Conservation (phyloP, 2,888 invertebrate genomes). For the Physocephala rufipes region DNA sequence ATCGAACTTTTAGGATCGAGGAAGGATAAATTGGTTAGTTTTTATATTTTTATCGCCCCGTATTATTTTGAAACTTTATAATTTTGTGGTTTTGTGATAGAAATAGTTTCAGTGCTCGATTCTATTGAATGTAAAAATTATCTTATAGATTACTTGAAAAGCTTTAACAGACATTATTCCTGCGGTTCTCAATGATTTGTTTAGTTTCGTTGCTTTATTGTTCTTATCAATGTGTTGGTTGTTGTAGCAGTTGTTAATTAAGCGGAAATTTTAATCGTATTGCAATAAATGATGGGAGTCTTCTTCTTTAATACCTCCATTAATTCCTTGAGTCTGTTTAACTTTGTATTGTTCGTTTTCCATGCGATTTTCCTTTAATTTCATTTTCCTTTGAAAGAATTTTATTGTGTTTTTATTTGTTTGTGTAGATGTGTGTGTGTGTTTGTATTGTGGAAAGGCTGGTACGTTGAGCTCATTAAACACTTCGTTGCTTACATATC, state of each 20-base stretch:
- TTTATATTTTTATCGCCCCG: no score
- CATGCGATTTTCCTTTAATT: not conserved
- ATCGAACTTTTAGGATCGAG: no score
- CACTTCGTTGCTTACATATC: conserved; percentile 15
- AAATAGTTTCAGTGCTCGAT: no score
- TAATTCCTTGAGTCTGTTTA: not conserved
- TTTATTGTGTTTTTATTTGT: not conserved
- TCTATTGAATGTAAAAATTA: no score
- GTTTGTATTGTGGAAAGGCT: not conserved
- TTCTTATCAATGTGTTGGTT: not conserved
- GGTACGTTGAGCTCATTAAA: conserved; percentile 5
- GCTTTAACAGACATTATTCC: no score
- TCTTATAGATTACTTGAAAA: no score
- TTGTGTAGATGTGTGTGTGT: not conserved
- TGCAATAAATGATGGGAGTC: not conserved
- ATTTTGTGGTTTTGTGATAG: no score
- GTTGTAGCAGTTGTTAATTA: not conserved
- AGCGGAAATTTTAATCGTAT: conserved; percentile 10
- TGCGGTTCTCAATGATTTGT: no score
- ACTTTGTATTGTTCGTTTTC: not conserved
- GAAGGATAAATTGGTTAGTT: no score
- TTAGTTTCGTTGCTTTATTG: not conserved
- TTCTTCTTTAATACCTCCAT: conserved; percentile 1
- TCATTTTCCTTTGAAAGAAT: not conserved
- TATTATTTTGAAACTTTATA: no score